Conservation (phyloP, 2,113 vertebrate genomes). For the Noturus placidus region DNA sequence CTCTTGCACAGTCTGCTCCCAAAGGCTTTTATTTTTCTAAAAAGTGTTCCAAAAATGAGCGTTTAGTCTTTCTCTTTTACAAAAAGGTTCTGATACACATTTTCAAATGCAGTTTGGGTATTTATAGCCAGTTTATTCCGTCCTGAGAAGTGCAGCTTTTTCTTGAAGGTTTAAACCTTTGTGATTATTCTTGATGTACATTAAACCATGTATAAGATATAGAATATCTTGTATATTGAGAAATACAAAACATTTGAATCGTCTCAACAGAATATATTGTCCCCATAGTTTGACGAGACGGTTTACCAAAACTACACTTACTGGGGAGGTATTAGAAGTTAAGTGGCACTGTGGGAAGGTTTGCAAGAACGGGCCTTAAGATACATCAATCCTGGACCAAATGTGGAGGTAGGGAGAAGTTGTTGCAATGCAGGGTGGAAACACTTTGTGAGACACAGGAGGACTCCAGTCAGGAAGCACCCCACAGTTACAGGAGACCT, state of each 20-base stretch:
- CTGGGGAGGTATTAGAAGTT: too few relatives aligned
- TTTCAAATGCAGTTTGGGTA: neutral
- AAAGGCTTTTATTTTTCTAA: neutral
- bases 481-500: slow-evolving; percentile 45
- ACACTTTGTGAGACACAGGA: neutral
- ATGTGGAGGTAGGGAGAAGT: slow-evolving; percentile 9
- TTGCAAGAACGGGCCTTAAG: neutral
- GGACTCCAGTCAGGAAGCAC: slow-evolving; percentile 40
- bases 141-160: neutral
- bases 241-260: neutral
- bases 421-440: slow-evolving; percentile 2
- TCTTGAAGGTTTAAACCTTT: neutral
- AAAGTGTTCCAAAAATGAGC: neutral
- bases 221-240: neutral
- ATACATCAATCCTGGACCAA: slow-evolving; percentile 30
- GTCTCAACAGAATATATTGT: neutral
- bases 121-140: neutral
- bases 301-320: too few relatives aligned
- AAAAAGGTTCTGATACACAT: neutral
- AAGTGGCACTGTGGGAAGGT: too few relatives aligned
- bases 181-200: too few relatives aligned
- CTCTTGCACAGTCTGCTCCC: neutral
- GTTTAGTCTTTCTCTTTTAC: neutral
- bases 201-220: neutral
- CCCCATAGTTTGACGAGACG: neutral